phyloP scores from a whole-genome alignment of 2,113 vertebrate species.

The Myocastor coypus region DNA sequence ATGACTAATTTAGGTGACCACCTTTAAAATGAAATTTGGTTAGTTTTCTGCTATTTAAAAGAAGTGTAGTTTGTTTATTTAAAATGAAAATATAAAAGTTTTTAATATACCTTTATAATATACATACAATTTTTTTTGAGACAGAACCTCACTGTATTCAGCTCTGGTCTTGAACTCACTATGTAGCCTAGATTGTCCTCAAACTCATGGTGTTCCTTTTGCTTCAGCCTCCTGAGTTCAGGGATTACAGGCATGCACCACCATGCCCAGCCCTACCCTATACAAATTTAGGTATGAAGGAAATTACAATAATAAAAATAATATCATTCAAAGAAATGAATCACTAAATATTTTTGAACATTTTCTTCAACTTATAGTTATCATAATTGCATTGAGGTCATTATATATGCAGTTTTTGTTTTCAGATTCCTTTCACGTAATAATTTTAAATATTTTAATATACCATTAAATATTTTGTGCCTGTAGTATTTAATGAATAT shows the following conservation, averaged over 20 bases:
- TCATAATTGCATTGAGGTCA: slow-evolving; percentile 13
- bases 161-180: not conserved
- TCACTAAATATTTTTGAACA: not conserved
- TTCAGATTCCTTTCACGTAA: slow-evolving; percentile 42
- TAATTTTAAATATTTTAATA: slow-evolving; percentile 58
- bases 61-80: slow-evolving; percentile 36
- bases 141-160: not conserved
- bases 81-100: slow-evolving; percentile 55
- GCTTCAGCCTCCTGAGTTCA: not conserved
- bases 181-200: not conserved
- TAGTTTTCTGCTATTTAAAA: slow-evolving; percentile 50
- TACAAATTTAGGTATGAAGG: slow-evolving; percentile 45
- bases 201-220: not conserved
- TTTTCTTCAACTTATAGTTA: slow-evolving; percentile 47
- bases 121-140: not conserved
- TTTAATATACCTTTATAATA: slow-evolving; percentile 36
- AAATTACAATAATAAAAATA: slow-evolving; percentile 54
- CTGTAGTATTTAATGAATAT: slow-evolving; percentile 18
- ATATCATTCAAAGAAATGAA: slow-evolving; percentile 56
- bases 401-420: slow-evolving; percentile 58
- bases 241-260: not conserved
- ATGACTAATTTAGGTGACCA: slow-evolving; percentile 12
- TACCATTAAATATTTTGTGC: slow-evolving; percentile 40
- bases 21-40: slow-evolving; percentile 45
- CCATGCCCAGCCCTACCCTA: not conserved